Conservation (phyloP, 2,797 vertebrate species). For the Chrosomus eos region DNA sequence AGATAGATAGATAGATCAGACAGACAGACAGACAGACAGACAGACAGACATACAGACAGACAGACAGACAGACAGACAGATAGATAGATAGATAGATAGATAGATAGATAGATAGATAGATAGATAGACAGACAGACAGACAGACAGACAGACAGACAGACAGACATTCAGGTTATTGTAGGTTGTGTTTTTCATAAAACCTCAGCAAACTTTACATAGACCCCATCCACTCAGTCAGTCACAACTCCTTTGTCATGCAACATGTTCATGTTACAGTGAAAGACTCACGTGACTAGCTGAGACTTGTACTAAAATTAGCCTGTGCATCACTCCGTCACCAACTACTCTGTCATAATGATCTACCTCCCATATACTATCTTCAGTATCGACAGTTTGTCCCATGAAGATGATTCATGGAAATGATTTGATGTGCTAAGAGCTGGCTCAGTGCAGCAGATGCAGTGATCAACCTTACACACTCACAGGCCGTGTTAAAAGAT, state of each 20-base stretch:
- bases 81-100: too few relatives aligned
- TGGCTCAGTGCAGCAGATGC: slow-evolving; percentile 19
- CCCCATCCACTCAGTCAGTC: neutral
- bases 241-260: neutral
- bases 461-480: slow-evolving; percentile 18
- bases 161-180: too few relatives aligned
- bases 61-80: too few relatives aligned
- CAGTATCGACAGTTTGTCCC: slow-evolving; percentile 48
- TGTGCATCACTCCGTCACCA: slow-evolving; percentile 21
- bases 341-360: slow-evolving; percentile 67
- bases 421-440: slow-evolving; percentile 35
- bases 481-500: slow-evolving; percentile 17
- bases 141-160: neutral
- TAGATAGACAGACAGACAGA: too few relatives aligned
- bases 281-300: neutral
- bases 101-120: too few relatives aligned
- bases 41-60: too few relatives aligned
- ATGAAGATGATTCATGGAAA: slow-evolving; percentile 36
- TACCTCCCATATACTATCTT: slow-evolving; percentile 32
- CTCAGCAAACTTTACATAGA: neutral
- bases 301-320: slow-evolving; percentile 25
- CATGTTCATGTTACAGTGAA: neutral
- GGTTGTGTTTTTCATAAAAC: too few relatives aligned
- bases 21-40: too few relatives aligned
- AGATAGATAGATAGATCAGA: too few relatives aligned